Evolutionary conservation across 2,797 vertebrate genomes (phyloP), one percentile per base, ranked within the genome.

Genomic region (Gastrophryne carolinensis): DNA sequence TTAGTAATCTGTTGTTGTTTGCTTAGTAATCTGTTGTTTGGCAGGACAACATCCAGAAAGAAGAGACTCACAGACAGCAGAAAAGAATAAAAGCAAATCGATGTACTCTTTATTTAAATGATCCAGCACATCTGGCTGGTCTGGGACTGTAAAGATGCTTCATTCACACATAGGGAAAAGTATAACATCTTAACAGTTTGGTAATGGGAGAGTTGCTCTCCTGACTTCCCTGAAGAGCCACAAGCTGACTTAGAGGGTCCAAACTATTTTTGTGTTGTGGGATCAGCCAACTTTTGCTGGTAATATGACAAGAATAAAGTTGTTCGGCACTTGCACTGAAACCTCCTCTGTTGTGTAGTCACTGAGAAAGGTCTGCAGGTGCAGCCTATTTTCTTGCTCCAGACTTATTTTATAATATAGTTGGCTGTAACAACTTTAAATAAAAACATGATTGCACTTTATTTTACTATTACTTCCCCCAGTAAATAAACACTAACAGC

Each of bases 231-330:
- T 82, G 86, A 87, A 87, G 81, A 91, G 78, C 58, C 81, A 82
- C 69, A 61, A 81, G 82, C 79, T 83, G 81, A 89, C 86, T 87
- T 91, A 82, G 80, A 57, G 64, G 77, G 81, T 80, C 80, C 81
- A 91, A 94, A 91, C 83, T 91, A 88, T 88, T 77, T 72, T 79
- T 69, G 83, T 21, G 85, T 77, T 82, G 80, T 85, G 64, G 79
- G 76, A 50, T 80, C 79, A 86, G 88, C 88, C 88, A 92, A 85
- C 81, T 88, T 89, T 89, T 89, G 84, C 84, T 87, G 86, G 78
- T 79, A 82, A 81, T 82, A 80, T 83, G 87, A 82, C 75, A 83
- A 82, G 82, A 82, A n/a, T n/a, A n/a, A 85, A 83, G 83, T 87
- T 88, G 81, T 85, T 87, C 82, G 86, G 86, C 82, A 87, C 80